Conservation (phyloP, 2,888 invertebrate genomes). For the Parnassius orleans region DNA sequence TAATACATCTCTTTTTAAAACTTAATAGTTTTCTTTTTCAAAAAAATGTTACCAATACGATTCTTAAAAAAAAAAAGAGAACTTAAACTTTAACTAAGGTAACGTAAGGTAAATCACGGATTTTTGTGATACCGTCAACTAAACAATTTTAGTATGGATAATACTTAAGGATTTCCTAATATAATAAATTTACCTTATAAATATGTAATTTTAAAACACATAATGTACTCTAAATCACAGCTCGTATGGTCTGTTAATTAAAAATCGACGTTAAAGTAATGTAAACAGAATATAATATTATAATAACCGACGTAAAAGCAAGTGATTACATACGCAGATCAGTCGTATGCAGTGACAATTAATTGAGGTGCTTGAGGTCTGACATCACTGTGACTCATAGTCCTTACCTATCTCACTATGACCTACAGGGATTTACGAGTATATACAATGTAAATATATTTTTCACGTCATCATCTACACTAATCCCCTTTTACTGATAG, state of each 20-base stretch:
- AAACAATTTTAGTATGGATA: not conserved
- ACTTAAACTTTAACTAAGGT: too few species aligned
- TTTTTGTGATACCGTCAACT: too few species aligned
- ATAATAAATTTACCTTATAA: not conserved
- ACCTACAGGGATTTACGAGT: not conserved
- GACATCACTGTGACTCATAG: conserved; percentile 23
- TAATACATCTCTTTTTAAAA: too few species aligned
- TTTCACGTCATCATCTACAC: conserved; percentile 14
- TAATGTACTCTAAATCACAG: not conserved
- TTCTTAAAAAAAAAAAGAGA: too few species aligned
- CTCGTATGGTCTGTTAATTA: not conserved
- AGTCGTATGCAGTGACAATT: conserved; percentile 7
- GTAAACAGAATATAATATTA: not conserved
- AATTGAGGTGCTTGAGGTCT: conserved; percentile 8
- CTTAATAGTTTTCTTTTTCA: too few species aligned
- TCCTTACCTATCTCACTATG: conserved; percentile 24
- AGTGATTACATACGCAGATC: conserved; percentile 16
- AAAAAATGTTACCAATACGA: too few species aligned
- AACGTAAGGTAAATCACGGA: too few species aligned
- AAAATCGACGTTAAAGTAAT: conserved; percentile 8
- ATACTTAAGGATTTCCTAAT: not conserved
- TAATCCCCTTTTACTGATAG: not conserved
- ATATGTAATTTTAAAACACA: conserved; percentile 7
- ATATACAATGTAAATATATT: not conserved
- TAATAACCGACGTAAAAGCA: conserved; percentile 6